Percentiles rank a stretch among this genome's conserved stretches.
Conservation (phyloP, 2,113 vertebrate genomes). For the Peromyscus californicus region DNA sequence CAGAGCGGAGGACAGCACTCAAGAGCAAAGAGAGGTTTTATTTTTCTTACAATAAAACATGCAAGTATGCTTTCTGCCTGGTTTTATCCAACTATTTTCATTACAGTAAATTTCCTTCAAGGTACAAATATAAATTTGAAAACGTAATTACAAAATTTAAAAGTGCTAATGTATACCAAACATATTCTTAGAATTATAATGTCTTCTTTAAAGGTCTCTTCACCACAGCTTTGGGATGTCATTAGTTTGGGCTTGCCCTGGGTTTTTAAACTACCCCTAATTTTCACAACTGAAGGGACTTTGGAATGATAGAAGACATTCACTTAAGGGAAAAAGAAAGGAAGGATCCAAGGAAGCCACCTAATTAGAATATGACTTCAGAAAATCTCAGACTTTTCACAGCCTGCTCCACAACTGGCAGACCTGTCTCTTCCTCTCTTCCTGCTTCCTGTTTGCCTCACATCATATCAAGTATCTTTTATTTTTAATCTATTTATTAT, state of each 20-base stretch:
- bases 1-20: background rate
- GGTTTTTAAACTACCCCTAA: background rate
- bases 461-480: background rate
- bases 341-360: background rate
- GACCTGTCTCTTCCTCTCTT: background rate
- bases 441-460: background rate
- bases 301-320: background rate
- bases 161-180: background rate
- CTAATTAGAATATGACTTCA: background rate
- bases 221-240: background rate
- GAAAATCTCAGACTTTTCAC: background rate
- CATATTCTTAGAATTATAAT: constrained; percentile 29
- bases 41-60: background rate
- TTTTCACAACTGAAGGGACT: background rate
- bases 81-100: constrained; percentile 38
- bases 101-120: background rate
- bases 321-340: no score
- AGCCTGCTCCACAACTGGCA: background rate
- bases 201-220: background rate
- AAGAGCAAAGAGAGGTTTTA: background rate
- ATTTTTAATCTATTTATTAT: background rate
- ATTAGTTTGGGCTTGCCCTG: background rate
- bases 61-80: background rate
- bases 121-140: constrained; percentile 43
- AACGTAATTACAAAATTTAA: constrained; percentile 25